Percentiles rank a stretch among this genome's conserved stretches.
Conservation (phyloP, 2,113 vertebrate genomes). For the Copsychus sechellarum region DNA sequence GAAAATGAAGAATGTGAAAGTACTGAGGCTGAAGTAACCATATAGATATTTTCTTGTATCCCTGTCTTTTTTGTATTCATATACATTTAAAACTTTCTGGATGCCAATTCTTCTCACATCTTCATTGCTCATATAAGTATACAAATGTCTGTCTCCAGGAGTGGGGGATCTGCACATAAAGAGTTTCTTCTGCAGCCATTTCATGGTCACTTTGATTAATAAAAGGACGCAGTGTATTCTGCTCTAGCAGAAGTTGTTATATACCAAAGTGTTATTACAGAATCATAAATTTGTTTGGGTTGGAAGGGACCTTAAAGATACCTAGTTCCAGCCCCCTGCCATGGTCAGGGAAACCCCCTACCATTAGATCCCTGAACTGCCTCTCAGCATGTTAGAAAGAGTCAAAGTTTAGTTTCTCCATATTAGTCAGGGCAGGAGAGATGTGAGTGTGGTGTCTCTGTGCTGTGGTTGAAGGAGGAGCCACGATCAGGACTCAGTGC, state of each 20-base stretch:
- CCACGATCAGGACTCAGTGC: not conserved
- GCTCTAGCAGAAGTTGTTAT: not conserved
- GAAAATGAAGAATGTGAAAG: not conserved
- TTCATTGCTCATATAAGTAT: not conserved
- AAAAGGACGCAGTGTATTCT: not conserved
- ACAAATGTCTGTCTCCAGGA: too few relatives aligned
- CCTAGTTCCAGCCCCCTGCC: not conserved
- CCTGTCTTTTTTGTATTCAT: not conserved
- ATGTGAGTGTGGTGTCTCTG: not conserved
- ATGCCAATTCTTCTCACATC: accelerated
- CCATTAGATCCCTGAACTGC: not conserved
- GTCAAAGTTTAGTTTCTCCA: not conserved
- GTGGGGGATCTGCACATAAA: not conserved
- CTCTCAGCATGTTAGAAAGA: not conserved
- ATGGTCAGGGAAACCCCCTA: not conserved
- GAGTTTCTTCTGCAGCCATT: not conserved
- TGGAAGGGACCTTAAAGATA: not conserved
- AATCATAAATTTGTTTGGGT: not conserved
- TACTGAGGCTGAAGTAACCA: not conserved
- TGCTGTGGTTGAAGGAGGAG: not conserved
- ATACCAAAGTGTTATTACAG: not conserved
- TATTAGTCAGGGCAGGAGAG: not conserved
- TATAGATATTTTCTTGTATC: not conserved
- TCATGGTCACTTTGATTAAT: not conserved
- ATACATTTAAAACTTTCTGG: not conserved